These are phyloP conservation scores for Scaptomyza parva DNA, from an alignment of 2,888 invertebrate genomes.

Conservation along the genomic window DNA sequence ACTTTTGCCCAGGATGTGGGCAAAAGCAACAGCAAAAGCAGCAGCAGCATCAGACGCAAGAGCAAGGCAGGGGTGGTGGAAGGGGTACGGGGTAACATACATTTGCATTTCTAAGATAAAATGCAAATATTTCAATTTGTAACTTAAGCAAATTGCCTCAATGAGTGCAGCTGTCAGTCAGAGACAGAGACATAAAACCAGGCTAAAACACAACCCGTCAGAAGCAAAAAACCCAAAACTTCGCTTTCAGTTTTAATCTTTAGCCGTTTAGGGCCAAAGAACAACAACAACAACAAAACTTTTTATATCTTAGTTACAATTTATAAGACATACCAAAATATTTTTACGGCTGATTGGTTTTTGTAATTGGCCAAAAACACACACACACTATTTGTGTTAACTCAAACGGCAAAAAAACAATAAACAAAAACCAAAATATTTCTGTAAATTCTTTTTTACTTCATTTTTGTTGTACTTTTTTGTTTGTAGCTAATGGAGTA, in stretches of 20 bases:
- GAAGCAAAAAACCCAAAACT: background rate
- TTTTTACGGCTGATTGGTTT: slow-evolving; percentile 68
- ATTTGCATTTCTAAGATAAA: slow-evolving; percentile 82
- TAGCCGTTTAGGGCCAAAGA: background rate
- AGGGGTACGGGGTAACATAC: slow-evolving; percentile 8
- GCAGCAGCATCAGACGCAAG: background rate
- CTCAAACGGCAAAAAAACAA: slow-evolving; percentile 62
- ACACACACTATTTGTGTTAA: slow-evolving; percentile 35
- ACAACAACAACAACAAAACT: background rate
- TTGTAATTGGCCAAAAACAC: slow-evolving; percentile 57
- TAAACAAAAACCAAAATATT: too few species aligned
- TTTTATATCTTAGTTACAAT: slow-evolving; percentile 11
- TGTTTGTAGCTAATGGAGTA: slow-evolving; percentile 31
- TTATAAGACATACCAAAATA: slow-evolving; percentile 42
- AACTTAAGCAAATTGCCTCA: slow-evolving; percentile 83
- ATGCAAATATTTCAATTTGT: slow-evolving; percentile 84
- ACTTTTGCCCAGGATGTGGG: slow-evolving; percentile 33
- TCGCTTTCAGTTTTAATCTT: background rate
- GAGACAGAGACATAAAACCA: slow-evolving; percentile 8
- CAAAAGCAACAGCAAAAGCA: background rate
- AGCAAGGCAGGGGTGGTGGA: background rate
- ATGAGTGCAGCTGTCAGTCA: slow-evolving; percentile 82
- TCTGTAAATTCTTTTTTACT: too few species aligned
- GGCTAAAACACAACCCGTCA: background rate
- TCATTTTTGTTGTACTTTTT: slow-evolving; percentile 1